A percentile compares a stretch with the other conserved stretches of the same genome.
phyloP scores from a whole-genome alignment of 2,113 vertebrate species.

The Pelecanoides urinatrix region DNA sequence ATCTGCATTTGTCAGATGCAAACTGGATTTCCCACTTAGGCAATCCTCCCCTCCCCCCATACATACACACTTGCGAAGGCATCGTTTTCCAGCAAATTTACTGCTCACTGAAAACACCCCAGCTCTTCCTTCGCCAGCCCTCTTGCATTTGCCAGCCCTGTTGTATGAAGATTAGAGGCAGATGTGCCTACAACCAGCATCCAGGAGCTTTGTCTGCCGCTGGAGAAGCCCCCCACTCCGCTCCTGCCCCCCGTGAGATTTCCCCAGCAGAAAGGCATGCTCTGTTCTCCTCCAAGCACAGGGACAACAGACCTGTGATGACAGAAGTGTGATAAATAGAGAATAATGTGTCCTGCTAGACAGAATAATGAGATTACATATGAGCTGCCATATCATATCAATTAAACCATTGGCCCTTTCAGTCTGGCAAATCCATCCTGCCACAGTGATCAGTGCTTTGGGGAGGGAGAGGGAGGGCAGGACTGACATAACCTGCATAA shows the following conservation, averaged over 20 bases:
- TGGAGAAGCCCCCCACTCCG: background rate
- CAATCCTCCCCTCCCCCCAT: too few relatives aligned
- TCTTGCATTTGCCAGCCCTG: background rate
- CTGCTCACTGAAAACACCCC: background rate
- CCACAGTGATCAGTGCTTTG: background rate
- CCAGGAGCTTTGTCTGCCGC: background rate
- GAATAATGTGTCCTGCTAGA: slow-evolving; percentile 57
- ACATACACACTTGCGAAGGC: background rate
- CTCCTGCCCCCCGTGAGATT: background rate
- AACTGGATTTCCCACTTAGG: background rate
- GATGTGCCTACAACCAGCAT: background rate
- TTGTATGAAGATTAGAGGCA: background rate
- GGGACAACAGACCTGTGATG: background rate
- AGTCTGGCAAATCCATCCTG: slow-evolving; percentile 35
- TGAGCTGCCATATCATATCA: slow-evolving; percentile 61
- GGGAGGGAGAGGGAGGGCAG: background rate
- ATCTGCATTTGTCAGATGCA: background rate
- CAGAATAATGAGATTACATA: slow-evolving; percentile 62
- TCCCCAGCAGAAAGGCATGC: background rate
- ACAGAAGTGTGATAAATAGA: slow-evolving; percentile 54
- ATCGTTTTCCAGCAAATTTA: background rate
- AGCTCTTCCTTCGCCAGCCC: background rate
- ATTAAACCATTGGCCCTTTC: slow-evolving; percentile 49
- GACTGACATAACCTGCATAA: slow-evolving; percentile 36
- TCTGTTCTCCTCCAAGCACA: background rate